Percentiles rank a stretch among this genome's conserved stretches.
Evolutionary conservation across 2,888 invertebrate genomes (phyloP).

Genomic region (Rotaria sp.): DNA sequence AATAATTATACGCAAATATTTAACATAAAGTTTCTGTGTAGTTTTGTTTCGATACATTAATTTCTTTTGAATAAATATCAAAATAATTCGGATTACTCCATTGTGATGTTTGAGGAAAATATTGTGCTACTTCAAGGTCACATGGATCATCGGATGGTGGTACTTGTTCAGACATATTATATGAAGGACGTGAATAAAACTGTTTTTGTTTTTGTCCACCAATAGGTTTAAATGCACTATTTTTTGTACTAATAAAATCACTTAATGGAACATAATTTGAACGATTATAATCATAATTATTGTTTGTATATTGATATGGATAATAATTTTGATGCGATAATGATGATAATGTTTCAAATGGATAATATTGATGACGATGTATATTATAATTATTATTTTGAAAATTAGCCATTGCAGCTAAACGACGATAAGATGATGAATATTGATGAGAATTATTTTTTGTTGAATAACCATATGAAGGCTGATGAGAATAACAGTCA

Average conservation of each 20-base stretch:
- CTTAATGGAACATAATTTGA: conserved; percentile 22
- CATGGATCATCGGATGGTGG: background rate
- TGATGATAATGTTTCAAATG: background rate
- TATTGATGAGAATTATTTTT: background rate
- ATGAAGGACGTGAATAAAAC: background rate
- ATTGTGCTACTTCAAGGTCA: conserved; percentile 25
- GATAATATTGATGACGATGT: background rate
- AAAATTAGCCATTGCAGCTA: background rate
- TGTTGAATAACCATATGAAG: background rate
- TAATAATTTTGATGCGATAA: background rate
- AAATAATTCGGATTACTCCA: conserved; percentile 29
- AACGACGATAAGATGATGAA: conserved; percentile 5
- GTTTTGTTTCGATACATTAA: background rate
- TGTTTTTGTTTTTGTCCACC: background rate
- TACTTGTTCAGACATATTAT: background rate
- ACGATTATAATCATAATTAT: conserved; percentile 17
- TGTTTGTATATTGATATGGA: conserved; percentile 19
- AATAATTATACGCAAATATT: background rate
- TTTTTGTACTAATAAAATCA: background rate
- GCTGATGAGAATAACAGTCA: conserved; percentile 23
- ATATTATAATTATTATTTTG: background rate
- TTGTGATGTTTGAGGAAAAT: background rate
- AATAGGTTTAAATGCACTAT: conserved; percentile 21
- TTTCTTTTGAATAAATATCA: conserved; percentile 12
- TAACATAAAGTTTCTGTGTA: conserved; percentile 21